Conservation (phyloP, 2,113 vertebrate species). For the Benitochromis conjunctus region DNA sequence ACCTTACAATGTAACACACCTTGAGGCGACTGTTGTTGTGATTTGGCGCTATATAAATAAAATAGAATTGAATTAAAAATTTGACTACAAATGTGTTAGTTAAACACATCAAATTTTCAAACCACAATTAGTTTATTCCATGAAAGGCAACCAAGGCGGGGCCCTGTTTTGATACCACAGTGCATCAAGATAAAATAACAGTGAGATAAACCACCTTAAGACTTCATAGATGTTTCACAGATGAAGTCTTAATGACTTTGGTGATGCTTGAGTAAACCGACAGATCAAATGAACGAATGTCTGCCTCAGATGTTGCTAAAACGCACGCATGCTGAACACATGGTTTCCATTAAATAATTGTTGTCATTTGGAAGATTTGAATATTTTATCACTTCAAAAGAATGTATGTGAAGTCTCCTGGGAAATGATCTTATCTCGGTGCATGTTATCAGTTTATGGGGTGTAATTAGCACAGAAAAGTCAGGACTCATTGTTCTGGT, state of each 20-base stretch:
- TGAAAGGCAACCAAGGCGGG: not conserved
- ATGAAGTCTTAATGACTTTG: not conserved
- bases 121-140: not conserved
- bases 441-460: not conserved
- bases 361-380: not conserved
- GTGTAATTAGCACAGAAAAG: not conserved
- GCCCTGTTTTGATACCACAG: not conserved
- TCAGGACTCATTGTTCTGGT: not conserved
- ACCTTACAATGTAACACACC: too few relatives aligned
- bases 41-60: too few relatives aligned
- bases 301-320: not conserved
- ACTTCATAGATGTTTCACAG: not conserved
- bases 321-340: not conserved
- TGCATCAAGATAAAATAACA: not conserved
- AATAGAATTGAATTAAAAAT: not conserved
- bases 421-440: not conserved
- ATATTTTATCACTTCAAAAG: not conserved
- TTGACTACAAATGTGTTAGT: not conserved
- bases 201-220: not conserved
- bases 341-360: not conserved
- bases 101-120: not conserved
- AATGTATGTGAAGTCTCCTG: not conserved
- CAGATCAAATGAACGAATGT: not conserved
- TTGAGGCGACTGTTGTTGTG: too few relatives aligned
- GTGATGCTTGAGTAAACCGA: not conserved